These are phyloP conservation scores for Geophilus truncorum DNA, from an alignment of 2,888 invertebrate species.

Conservation along the genomic window DNA sequence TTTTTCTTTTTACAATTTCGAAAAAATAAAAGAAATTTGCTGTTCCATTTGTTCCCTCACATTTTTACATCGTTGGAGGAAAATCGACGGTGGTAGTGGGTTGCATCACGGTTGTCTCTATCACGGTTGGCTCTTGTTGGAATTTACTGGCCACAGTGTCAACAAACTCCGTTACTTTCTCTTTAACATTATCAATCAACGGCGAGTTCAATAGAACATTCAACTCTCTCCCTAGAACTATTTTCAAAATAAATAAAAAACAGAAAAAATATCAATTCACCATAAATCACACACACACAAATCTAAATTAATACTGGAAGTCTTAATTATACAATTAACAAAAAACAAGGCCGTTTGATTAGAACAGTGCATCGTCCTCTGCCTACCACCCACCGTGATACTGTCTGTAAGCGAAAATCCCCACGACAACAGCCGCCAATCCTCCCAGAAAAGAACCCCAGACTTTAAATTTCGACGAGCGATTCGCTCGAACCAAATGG, in stretches of 20 bases:
- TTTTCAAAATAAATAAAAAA: too few relatives aligned
- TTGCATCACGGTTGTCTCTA: not conserved
- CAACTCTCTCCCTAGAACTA: not conserved
- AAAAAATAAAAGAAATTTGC: too few relatives aligned
- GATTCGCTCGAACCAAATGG: not conserved
- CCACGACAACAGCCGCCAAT: conserved; percentile 35
- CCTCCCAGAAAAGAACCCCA: conserved; percentile 36
- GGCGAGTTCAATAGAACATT: not conserved
- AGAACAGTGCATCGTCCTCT: too few relatives aligned
- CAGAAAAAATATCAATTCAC: too few relatives aligned
- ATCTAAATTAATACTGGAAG: too few relatives aligned
- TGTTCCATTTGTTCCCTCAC: too few relatives aligned
- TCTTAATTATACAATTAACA: too few relatives aligned
- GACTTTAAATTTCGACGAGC: conserved; percentile 29
- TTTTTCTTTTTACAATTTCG: not conserved
- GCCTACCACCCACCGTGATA: conserved; percentile 36
- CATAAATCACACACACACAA: not conserved
- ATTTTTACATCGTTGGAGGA: not conserved
- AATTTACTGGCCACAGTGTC: not conserved
- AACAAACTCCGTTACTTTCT: not conserved
- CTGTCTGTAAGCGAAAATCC: conserved; percentile 36
- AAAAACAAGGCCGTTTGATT: too few relatives aligned
- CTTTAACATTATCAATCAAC: not conserved
- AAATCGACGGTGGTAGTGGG: not conserved
- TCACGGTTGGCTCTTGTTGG: not conserved